Evolutionary conservation across 2,888 invertebrate species (phyloP).

Genomic region (Calephelis perditalis): DNA sequence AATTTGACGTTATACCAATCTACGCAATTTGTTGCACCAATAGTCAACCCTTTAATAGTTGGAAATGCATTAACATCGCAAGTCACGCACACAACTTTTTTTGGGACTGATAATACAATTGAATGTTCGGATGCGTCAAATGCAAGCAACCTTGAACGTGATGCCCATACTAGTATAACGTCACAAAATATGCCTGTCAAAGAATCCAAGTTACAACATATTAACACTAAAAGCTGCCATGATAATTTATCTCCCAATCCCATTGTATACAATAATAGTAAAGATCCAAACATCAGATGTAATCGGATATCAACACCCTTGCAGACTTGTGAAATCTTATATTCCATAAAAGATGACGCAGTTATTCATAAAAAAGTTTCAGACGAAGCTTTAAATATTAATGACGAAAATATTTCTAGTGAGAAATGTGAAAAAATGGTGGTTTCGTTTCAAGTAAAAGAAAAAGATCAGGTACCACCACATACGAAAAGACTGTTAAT

Average conservation of each 20-base stretch:
- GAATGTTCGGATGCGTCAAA: neutral
- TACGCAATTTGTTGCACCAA: constrained; percentile 42
- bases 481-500: neutral
- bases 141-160: neutral
- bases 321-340: neutral
- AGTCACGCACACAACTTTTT: neutral
- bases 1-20: constrained; percentile 45
- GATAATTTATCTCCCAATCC: neutral
- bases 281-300: neutral
- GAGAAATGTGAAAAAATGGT: constrained; percentile 36
- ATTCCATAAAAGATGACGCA: neutral
- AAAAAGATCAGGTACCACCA: constrained; percentile 35
- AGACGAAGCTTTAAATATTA: neutral
- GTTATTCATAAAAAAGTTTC: constrained; percentile 1
- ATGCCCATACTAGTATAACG: no score
- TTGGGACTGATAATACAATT: neutral
- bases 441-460: constrained; percentile 50
- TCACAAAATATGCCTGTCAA: no score
- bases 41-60: constrained; percentile 42
- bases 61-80: constrained; percentile 39
- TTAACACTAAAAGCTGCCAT: neutral
- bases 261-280: neutral
- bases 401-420: neutral
- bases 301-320: neutral
- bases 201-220: no score